Conservation (phyloP, 2,113 vertebrate genomes). For the Bucco capensis region DNA sequence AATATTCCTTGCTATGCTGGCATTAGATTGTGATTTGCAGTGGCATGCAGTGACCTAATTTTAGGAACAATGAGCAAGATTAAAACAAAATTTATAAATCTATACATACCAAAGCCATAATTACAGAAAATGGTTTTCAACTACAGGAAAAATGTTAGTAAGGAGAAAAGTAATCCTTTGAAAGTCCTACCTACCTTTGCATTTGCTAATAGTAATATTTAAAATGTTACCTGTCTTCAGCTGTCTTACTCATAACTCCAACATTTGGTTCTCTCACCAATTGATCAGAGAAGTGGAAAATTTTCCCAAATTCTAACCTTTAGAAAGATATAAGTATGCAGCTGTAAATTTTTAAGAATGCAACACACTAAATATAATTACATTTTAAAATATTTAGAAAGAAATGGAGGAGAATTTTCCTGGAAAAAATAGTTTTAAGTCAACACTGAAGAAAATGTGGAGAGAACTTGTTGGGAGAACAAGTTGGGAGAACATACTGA, state of each 20-base stretch:
- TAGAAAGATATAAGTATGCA: not conserved
- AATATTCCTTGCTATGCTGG: not conserved
- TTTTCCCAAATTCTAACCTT: not conserved
- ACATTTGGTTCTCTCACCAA: not conserved
- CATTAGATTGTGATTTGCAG: not conserved
- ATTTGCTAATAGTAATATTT: not conserved
- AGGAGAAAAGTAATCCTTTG: not conserved
- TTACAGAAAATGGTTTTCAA: fast-evolving
- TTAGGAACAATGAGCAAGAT: not conserved
- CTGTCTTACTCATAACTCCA: not conserved
- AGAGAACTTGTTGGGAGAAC: no score
- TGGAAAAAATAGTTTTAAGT: not conserved
- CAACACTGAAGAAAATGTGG: not conserved
- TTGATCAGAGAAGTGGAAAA: not conserved
- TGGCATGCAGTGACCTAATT: not conserved
- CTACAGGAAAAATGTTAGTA: not conserved
- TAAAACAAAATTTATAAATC: not conserved
- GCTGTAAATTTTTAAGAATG: not conserved
- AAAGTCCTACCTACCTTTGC: not conserved
- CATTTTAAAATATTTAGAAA: not conserved
- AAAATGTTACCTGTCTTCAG: not conserved
- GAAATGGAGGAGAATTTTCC: not conserved
- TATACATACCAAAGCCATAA: not conserved
- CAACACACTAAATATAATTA: not conserved
- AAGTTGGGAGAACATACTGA: no score